phyloP scores from a whole-genome alignment of 2,113 vertebrate species.

The Anolis sagrei region DNA sequence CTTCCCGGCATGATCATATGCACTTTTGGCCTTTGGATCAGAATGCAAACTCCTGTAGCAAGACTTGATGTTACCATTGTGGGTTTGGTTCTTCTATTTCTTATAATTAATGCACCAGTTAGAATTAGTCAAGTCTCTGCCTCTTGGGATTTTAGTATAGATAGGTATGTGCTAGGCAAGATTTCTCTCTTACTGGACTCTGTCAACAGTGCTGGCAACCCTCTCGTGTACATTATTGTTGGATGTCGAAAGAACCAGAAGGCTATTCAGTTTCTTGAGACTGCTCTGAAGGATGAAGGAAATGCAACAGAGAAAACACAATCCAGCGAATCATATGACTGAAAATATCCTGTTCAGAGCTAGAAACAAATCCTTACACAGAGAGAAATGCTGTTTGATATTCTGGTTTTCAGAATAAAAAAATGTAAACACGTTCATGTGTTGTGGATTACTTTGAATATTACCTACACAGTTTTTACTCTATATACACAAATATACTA shows the following conservation, averaged over 20 bases:
- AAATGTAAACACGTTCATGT: background rate
- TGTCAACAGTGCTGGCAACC: background rate
- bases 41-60: background rate
- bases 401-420: slow-evolving; percentile 4
- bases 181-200: slow-evolving; percentile 45
- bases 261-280: background rate
- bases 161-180: rapidly evolving
- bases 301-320: background rate
- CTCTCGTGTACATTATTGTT: slow-evolving; percentile 21
- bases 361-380: background rate
- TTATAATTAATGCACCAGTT: slow-evolving; percentile 25
- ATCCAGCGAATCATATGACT: background rate
- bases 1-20: background rate
- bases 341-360: background rate
- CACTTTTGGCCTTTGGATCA: slow-evolving; percentile 18
- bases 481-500: too few relatives aligned
- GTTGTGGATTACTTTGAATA: background rate
- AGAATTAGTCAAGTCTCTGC: background rate
- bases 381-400: background rate
- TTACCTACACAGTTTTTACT: background rate
- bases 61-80: rapidly evolving
- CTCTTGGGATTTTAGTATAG: background rate
- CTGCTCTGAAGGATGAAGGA: background rate
- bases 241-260: background rate
- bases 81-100: background rate